Base-by-base conservation (phyloP, 2,797 vertebrate species). In the Scarus forsteni region DNA sequence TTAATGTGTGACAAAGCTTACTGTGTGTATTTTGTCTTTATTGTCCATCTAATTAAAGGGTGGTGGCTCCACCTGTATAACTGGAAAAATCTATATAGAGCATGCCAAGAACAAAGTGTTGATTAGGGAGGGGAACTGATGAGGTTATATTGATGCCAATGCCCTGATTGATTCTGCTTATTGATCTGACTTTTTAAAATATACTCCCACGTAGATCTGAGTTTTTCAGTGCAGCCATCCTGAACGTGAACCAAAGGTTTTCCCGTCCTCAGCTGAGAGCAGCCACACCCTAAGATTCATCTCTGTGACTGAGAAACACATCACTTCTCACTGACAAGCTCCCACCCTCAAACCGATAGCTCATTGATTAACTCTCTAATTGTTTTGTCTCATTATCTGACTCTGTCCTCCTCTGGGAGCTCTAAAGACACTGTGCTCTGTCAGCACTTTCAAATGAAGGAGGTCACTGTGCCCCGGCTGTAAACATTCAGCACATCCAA, bases 321-420 rank as follows among this genome's bases (percentile, higher is more conserved):
- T 83, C 54, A 65, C 13, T 65, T 79, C 70, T 78, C 81, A 85
- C 38, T 77, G 59, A 68, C 16, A 45, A 52, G 14, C 70, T 60
- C 36, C 52, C 38, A 43, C 52, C 49, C 15, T 46, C 43, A 34
- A 58, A 77, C 79, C 70, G 45, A 84, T 13, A 14, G 39, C 34
- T 39, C 35, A 90, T 82, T 77, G 76, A 88, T 82, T 68, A 59
- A 42, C 51, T 65, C 11, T 46, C 19, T 69, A 72, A 85, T 68
- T 85, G 66, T 6, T 81, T 85, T 61, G 3, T 63, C 74, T 81
- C 72, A 81, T 88, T 88, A 81, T 82, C 65, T 61, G 71, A 73
- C 71, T 77, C 27, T 0, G 5, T 6, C 43, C n/a, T 10, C 42
- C 13, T 15, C n/a, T n/a, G 63, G 63, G 52, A 61, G 54, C 42